phyloP scores from a whole-genome alignment of 2,113 vertebrate genomes.

The Eulemur rufifrons region DNA sequence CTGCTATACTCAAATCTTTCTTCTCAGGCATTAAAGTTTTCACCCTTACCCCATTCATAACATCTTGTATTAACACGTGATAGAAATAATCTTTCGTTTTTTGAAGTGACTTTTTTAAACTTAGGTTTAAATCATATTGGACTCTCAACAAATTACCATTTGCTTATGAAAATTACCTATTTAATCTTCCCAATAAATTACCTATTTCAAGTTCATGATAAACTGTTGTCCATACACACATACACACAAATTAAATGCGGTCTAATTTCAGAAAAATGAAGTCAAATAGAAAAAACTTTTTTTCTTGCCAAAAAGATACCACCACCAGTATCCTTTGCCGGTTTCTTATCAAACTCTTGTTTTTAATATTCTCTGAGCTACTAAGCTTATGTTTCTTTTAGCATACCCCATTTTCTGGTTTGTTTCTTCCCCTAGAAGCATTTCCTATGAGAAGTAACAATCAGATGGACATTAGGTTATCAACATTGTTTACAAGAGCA shows the following conservation, averaged over 20 bases:
- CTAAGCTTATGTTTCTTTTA: background rate
- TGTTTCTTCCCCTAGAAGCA: background rate
- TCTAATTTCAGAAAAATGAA: background rate
- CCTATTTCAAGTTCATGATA: background rate
- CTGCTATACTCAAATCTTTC: background rate
- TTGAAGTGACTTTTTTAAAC: background rate
- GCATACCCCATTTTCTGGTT: no score
- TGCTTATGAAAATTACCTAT: background rate
- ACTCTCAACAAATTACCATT: background rate
- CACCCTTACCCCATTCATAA: background rate
- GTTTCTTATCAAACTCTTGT: background rate
- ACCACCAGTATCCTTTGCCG: background rate
- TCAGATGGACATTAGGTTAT: no score
- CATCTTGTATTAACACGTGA: background rate
- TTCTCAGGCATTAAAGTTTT: background rate
- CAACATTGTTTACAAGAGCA: background rate
- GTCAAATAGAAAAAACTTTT: background rate
- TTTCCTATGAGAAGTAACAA: background rate
- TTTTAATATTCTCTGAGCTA: background rate
- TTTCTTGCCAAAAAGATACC: background rate
- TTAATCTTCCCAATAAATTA: background rate
- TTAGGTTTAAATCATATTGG: background rate
- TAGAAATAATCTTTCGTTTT: background rate
- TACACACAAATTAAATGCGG: background rate
- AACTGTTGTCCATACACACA: background rate